Evolutionary conservation across 2,797 vertebrate species (phyloP).

Genomic region (Characodon lateralis): DNA sequence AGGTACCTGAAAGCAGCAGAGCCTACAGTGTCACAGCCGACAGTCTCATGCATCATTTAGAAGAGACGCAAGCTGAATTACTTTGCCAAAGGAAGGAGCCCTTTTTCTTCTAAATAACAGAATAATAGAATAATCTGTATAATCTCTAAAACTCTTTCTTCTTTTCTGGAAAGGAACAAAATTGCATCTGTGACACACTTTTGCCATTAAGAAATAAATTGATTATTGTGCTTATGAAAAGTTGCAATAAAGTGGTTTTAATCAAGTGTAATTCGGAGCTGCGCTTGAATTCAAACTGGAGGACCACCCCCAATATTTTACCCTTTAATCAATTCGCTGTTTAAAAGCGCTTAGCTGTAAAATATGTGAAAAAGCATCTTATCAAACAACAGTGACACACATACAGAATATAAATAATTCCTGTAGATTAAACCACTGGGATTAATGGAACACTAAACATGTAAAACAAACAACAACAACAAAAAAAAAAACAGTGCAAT

Average conservation of each 20-base stretch:
- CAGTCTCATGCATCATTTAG: conserved; percentile 51
- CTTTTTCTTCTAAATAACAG: conserved; percentile 58
- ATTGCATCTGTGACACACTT: conserved; percentile 2
- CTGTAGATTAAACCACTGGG: background rate
- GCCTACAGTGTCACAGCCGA: conserved; percentile 49
- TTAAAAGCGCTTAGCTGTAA: background rate
- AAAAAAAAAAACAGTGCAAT: background rate
- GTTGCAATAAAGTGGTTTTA: background rate
- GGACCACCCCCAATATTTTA: background rate
- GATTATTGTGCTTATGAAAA: background rate
- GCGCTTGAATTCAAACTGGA: background rate
- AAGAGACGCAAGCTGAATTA: conserved; percentile 53
- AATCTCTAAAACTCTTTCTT: conserved; percentile 15
- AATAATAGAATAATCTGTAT: conserved; percentile 36
- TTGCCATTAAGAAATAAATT: background rate
- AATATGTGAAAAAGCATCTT: background rate
- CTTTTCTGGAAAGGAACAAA: conserved; percentile 26
- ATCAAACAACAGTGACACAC: background rate
- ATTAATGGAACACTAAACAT: background rate
- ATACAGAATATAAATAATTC: too few relatives aligned
- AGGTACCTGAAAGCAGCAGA: conserved; percentile 39
- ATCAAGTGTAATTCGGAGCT: background rate
- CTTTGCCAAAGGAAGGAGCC: conserved; percentile 57
- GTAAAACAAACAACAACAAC: background rate
- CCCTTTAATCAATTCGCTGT: background rate